phyloP scores from a whole-genome alignment of 2,888 invertebrate species.

The Ophioninae sp. region DNA sequence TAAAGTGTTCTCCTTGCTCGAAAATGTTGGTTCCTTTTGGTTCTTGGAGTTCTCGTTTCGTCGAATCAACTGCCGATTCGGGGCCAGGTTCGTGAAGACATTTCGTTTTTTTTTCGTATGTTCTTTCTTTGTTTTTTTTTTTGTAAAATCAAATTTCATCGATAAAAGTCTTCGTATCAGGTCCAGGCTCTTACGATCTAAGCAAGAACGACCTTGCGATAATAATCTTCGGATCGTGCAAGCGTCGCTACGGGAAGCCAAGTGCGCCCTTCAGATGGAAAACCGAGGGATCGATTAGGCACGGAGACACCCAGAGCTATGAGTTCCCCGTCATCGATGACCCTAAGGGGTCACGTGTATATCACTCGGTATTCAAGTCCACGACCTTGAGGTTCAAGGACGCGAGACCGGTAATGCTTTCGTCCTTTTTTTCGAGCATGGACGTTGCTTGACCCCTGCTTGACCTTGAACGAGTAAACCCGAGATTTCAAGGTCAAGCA shows the following conservation, averaged over 20 bases:
- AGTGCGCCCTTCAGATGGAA: conserved; percentile 46
- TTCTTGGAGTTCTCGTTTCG: conserved; percentile 46
- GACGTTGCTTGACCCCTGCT: background rate
- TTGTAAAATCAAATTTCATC: background rate
- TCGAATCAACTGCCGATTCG: conserved; percentile 2
- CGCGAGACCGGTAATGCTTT: conserved; percentile 26
- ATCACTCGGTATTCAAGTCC: conserved; percentile 70
- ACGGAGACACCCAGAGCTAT: conserved; percentile 49
- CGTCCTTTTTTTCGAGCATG: background rate
- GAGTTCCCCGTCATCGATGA: conserved; percentile 38
- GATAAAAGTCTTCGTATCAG: conserved; percentile 1
- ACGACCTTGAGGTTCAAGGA: conserved; percentile 59
- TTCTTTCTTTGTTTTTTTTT: background rate
- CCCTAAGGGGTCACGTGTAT: conserved; percentile 36
- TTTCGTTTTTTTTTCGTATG: background rate
- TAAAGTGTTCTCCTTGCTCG: conserved; percentile 39
- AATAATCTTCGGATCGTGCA: conserved; percentile 48
- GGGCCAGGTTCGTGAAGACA: conserved; percentile 16
- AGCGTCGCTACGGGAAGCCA: conserved; percentile 52
- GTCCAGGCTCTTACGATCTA: conserved; percentile 57
- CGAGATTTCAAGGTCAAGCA: background rate
- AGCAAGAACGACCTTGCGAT: conserved; percentile 55
- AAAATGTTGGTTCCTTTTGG: conserved; percentile 59
- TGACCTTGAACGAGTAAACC: too few species aligned
- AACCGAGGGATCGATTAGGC: conserved; percentile 53